Conservation (phyloP, 2,113 vertebrate genomes). For the Pogonocichla stellata region DNA sequence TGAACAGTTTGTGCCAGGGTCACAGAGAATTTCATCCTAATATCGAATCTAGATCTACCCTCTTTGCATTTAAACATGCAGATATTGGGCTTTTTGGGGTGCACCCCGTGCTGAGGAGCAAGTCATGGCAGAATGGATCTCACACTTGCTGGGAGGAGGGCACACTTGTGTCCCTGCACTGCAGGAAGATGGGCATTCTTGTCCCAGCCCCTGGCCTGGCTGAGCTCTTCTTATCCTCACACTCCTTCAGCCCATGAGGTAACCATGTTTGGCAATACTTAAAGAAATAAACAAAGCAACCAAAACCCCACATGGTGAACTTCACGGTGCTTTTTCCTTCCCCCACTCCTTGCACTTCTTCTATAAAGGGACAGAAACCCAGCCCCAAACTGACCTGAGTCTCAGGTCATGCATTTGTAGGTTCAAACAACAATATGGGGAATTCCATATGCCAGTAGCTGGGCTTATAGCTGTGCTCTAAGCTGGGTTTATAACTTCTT, state of each 20-base stretch:
- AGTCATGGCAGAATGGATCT: accelerated
- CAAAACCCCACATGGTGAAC: neutral
- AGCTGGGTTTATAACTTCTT: neutral
- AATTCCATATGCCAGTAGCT: neutral
- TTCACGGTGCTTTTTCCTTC: neutral
- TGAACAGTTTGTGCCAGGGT: neutral
- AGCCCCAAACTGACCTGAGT: neutral
- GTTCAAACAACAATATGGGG: neutral
- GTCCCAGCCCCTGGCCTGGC: neutral
- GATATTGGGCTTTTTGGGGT: neutral
- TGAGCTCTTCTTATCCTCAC: neutral
- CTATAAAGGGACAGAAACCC: neutral
- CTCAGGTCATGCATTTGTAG: neutral
- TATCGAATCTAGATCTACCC: neutral
- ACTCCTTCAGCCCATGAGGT: neutral
- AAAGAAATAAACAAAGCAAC: neutral
- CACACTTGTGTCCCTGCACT: neutral
- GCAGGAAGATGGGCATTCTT: accelerated
- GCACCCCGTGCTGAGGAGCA: too few species aligned
- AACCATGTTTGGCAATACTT: neutral
- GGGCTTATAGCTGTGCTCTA: neutral
- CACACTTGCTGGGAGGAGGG: neutral
- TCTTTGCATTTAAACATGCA: neutral
- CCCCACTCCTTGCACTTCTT: neutral
- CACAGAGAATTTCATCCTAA: neutral